phyloP scores from a whole-genome alignment of 2,797 vertebrate species.

The Esox lucius region DNA sequence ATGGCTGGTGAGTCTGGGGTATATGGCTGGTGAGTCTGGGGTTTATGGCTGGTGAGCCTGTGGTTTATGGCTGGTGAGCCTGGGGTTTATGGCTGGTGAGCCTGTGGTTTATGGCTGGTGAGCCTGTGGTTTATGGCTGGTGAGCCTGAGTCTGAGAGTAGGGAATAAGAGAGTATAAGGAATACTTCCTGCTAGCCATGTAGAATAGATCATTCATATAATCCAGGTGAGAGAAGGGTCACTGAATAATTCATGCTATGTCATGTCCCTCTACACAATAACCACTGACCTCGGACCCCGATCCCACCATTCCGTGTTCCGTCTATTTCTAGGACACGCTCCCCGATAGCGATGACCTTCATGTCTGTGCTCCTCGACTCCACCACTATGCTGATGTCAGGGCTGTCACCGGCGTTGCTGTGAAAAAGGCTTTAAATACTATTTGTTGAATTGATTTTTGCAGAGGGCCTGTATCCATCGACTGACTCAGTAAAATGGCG shows the following conservation, averaged over 20 bases:
- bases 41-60: too few relatives aligned
- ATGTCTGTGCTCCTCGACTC: neutral
- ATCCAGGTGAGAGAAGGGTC: neutral
- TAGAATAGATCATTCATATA: constrained; percentile 3
- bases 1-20: neutral
- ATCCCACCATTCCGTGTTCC: neutral
- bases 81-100: too few relatives aligned
- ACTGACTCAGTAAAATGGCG: neutral
- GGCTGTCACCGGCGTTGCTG: neutral
- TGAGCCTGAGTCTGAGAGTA: neutral
- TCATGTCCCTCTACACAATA: neutral
- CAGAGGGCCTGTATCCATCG: neutral
- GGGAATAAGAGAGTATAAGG: neutral
- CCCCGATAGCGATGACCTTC: constrained; percentile 5
- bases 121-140: too few relatives aligned
- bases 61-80: too few relatives aligned
- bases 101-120: too few relatives aligned
- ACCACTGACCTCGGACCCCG: constrained; percentile 42
- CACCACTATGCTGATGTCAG: neutral
- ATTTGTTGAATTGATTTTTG: neutral
- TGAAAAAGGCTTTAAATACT: neutral
- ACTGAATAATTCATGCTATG: constrained; percentile 44
- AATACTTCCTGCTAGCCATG: neutral
- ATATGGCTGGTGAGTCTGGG: too few relatives aligned
- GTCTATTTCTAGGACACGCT: neutral